Evolutionary conservation across 2,797 vertebrate species (phyloP).

Genomic region (Smutsia temminckii): DNA sequence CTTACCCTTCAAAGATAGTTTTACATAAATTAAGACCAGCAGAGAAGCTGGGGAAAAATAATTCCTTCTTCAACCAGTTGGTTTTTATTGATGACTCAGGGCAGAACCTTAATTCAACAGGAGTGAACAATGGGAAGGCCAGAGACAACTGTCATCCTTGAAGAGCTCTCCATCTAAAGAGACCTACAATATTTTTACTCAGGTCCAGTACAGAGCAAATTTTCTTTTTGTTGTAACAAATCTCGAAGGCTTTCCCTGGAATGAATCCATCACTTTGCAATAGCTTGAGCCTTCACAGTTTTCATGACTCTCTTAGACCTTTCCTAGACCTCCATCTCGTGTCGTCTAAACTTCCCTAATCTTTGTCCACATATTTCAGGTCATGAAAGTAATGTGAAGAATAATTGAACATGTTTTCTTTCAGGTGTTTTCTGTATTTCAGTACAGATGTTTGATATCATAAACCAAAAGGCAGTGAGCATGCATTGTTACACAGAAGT

Average conservation of each 20-base stretch:
- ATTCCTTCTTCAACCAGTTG: neutral
- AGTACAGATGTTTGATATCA: neutral
- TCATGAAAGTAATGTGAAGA: neutral
- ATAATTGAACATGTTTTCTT: neutral
- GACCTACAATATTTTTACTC: neutral
- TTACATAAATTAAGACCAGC: neutral
- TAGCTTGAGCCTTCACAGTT: neutral
- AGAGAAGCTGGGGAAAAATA: neutral
- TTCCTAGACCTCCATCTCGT: neutral
- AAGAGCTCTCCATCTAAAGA: neutral
- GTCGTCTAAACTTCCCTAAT: neutral
- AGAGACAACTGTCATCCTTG: neutral
- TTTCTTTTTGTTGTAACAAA: neutral
- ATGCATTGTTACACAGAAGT: neutral
- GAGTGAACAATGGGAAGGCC: neutral
- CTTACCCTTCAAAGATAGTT: neutral
- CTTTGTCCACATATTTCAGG: neutral
- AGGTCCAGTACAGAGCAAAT: neutral
- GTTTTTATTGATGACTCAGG: neutral
- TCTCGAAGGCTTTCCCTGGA: neutral
- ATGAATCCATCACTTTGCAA: neutral
- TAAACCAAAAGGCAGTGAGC: neutral
- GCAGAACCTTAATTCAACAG: neutral
- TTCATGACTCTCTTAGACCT: neutral
- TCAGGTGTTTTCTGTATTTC: neutral